Evolutionary conservation across 2,888 invertebrate species (phyloP), one percentile per base, ranked within the genome.

Genomic region (Scaptomyza flava): DNA sequence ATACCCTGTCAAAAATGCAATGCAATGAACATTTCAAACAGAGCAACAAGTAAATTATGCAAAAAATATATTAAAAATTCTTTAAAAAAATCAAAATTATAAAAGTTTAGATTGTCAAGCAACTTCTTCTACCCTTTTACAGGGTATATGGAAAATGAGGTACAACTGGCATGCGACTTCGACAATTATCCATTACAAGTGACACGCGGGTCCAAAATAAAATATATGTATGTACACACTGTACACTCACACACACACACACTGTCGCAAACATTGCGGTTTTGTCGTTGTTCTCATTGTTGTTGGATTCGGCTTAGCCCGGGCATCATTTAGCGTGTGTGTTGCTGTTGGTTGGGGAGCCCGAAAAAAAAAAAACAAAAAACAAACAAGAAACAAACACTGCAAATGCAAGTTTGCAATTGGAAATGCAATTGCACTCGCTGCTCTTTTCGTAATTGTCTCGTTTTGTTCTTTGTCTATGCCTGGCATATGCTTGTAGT

Each of bases 101-200:
- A 27, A 27, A 27, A 27, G 5, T 27, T 5, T 5, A 27, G 0
- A 27, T 27, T 27, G 5, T 27, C 6, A 27, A 27, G 27, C 27
- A 6, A 27, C 27, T 27, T 27, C 27, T 6, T 27, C 6, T 5
- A 6, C 27, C 27, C 27, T 27, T 45, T 52, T 47, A 31, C 38
- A 64, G 75, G 72, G 75, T 76, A 68, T 68, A 30, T n/a, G 9
- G 47, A 72, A 76, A 75, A 72, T 75, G 61, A 75, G 75, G 68
- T 72, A 64, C 75, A 72, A 72, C 53, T 61, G 77, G 75, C 79
- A 89, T 85, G 72, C 72, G 66, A 81, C 71, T 76, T 83, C 82
- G 89, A 87, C 87, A 89, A 89, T 89, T 89, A 87, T 89, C 88
- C 83, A 82, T 87, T 77, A 77, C 76, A 81, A 87, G 56, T 80